phyloP scores from a whole-genome alignment of 2,113 vertebrate species.

The Entomyzon cyanotis region DNA sequence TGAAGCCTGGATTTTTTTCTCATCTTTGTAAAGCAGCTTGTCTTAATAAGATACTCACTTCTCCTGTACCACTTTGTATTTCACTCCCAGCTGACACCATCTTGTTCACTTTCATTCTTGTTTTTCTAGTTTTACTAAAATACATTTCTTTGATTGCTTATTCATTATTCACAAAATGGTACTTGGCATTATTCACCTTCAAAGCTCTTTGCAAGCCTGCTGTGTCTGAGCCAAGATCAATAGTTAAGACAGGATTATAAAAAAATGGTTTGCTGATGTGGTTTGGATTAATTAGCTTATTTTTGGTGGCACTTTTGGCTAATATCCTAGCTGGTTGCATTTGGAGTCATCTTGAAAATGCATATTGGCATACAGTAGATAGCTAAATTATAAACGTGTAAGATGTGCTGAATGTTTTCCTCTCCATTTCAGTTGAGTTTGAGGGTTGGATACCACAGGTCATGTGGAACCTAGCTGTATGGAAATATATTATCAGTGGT shows the following conservation, averaged over 20 bases:
- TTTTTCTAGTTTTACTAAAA: constrained; percentile 29
- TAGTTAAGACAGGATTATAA: background rate
- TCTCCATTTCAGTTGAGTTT: background rate
- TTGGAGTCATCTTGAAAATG: background rate
- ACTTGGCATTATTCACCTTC: constrained; percentile 30
- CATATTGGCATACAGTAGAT: background rate
- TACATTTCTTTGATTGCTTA: constrained; percentile 48
- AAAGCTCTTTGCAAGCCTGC: constrained; percentile 41
- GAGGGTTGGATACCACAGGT: background rate
- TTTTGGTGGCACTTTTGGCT: background rate
- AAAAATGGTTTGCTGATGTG: constrained; percentile 1
- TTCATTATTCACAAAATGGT: constrained; percentile 54
- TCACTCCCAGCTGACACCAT: background rate
- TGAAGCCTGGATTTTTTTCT: background rate
- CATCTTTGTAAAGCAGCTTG: background rate
- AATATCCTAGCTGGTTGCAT: background rate
- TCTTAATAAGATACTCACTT: background rate
- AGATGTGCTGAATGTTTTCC: background rate
- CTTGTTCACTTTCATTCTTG: constrained; percentile 26
- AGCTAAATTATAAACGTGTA: background rate
- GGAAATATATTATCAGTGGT: background rate
- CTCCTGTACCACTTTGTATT: background rate
- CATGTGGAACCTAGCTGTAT: background rate
- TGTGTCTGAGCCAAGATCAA: constrained; percentile 43
- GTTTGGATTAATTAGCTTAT: background rate